phyloP scores from a whole-genome alignment of 2,888 invertebrate species.

The Caenorhabditis plicata region DNA sequence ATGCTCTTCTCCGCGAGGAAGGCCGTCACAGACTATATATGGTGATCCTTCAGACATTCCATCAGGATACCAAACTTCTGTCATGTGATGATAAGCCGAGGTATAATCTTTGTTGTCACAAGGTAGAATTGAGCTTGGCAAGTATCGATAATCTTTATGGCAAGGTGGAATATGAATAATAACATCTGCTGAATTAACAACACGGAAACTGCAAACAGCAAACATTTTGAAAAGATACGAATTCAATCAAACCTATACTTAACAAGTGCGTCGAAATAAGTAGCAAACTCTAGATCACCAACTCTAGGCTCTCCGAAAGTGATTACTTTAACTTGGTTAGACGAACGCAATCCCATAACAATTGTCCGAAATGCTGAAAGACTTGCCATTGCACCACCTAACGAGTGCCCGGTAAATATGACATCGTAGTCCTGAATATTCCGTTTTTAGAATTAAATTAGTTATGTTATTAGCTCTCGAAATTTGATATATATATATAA shows the following conservation, averaged over 20 bases:
- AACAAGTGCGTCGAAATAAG: slow-evolving; percentile 11
- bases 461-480: no score
- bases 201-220: slow-evolving; percentile 12
- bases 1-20: slow-evolving; percentile 14
- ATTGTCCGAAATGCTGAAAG: slow-evolving; percentile 12
- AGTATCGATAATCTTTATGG: slow-evolving; percentile 17
- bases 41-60: slow-evolving; percentile 15
- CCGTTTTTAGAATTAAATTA: no score
- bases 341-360: background rate
- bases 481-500: no score
- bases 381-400: slow-evolving; percentile 15
- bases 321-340: slow-evolving; percentile 13
- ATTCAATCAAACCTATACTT: slow-evolving; percentile 15
- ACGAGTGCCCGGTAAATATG: slow-evolving; percentile 23
- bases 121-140: slow-evolving; percentile 7
- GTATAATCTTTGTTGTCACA: slow-evolving; percentile 12
- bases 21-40: slow-evolving; percentile 14
- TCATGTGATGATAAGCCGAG: slow-evolving; percentile 21
- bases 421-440: slow-evolving; percentile 10
- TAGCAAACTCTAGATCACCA: slow-evolving; percentile 17
- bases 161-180: slow-evolving; percentile 14
- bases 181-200: slow-evolving; percentile 14
- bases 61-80: slow-evolving; percentile 24
- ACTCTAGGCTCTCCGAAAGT: slow-evolving; percentile 20
- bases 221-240: no score